Evolutionary conservation across 2,797 vertebrate genomes (phyloP), one percentile per base, ranked within the genome.

Genomic region (Spondyliosoma cantharus): DNA sequence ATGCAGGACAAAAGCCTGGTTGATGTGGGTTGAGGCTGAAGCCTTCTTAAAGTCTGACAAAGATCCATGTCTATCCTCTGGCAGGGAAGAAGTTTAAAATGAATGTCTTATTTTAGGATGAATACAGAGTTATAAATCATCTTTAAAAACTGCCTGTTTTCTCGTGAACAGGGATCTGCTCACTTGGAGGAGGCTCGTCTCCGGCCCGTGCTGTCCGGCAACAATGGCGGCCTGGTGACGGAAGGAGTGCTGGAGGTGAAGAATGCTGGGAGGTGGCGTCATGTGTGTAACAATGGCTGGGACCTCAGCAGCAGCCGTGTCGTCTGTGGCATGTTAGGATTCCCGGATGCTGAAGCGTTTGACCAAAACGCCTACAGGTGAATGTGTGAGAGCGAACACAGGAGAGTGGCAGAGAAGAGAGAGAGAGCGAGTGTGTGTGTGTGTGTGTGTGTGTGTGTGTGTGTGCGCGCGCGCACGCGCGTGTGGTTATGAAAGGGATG

Each of bases 221-320:
- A 95, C 89, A 95, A 93, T 45, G 91, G 92, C 20, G 80, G 90
- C 68, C 94, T 97, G 0, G 92, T 98, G 91, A 95, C 72, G 0
- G 98, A 99, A 78, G 98, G 98, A 7, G 96, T 97, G 0, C 95
- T 99, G 87, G 97, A 99, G 84, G 96, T 99, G 90, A 98, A 95
- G 90, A 94, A 96, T 32, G 94, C 95, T 3, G 97, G 98, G 61
- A 97, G 66, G 81, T 99, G 98, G 98, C 95, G 96, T 87, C 98
- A 97, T 20, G 96, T 98, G 89, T 99, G 98, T 1, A 93, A 93
- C 52, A 92, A 90, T 0, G 91, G 89, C 74, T 98, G 97, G 98
- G 96, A 94, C 79, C 87, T 95, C 76, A 96, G 96, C 90, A 96
- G 95, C 95, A 97, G 96, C 86, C 94, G 93, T 0, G 98, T 99